These are phyloP conservation scores for Chanos chanos DNA, from an alignment of 2,797 vertebrate species.

Conservation along the genomic window DNA sequence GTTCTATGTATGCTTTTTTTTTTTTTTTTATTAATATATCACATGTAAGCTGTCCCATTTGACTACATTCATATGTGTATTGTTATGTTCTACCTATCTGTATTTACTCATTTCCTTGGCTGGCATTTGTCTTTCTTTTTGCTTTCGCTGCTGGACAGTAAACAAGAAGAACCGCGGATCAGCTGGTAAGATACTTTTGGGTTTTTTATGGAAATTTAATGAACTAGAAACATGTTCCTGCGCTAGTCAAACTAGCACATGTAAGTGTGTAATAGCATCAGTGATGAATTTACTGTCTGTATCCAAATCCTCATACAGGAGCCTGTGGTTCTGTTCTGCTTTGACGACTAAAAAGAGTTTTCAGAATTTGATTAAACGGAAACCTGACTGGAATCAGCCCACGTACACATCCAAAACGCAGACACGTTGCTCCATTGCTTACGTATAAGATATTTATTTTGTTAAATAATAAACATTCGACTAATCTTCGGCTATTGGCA, in stretches of 20 bases:
- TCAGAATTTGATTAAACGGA: background rate
- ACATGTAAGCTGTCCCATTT: background rate
- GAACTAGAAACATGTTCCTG: background rate
- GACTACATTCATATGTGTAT: background rate
- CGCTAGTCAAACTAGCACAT: background rate
- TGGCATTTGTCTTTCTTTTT: slow-evolving; percentile 48
- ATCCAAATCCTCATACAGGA: no score
- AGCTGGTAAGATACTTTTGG: slow-evolving; percentile 61
- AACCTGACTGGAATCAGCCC: background rate
- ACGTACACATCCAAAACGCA: background rate
- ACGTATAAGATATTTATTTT: slow-evolving; percentile 23
- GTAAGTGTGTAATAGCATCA: background rate
- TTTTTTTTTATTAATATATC: slow-evolving; percentile 2
- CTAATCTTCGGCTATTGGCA: slow-evolving; percentile 36
- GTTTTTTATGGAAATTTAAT: background rate
- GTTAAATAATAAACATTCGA: slow-evolving; percentile 28
- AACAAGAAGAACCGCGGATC: slow-evolving; percentile 69
- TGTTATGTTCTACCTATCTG: background rate
- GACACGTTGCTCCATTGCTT: background rate
- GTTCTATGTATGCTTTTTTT: no score
- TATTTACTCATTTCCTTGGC: slow-evolving; percentile 27
- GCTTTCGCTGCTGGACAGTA: slow-evolving; percentile 64
- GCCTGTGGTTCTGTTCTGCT: no score
- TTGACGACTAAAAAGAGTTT: background rate
- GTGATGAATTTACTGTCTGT: background rate